Base-by-base conservation (phyloP, 2,113 vertebrate genomes). In the Tragelaphus scriptus region DNA sequence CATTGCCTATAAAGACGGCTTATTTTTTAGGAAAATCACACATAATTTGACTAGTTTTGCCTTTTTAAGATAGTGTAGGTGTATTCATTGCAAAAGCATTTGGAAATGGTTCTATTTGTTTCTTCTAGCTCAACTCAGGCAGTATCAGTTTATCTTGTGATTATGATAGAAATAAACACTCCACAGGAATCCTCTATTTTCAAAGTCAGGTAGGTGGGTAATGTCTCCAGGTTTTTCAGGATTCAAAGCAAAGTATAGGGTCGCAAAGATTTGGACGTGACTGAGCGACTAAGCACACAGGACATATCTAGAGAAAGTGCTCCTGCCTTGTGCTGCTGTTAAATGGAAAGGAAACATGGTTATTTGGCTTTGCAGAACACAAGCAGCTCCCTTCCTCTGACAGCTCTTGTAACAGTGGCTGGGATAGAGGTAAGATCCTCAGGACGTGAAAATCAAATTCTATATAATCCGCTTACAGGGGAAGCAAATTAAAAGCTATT, bases 401-500 rank as follows among this genome's bases (percentile, higher is more conserved):
- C 75, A 96, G 49, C 53, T n/a, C 23, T 14, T 25, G 91, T 47
- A 90, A 93, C n/a, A 85, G 59, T 71, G 28, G 85, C 91, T 90
- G 47, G 82, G 56, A 85, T 55, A 87, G 59, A 96, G 95, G 91
- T 17, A 68, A 95, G 90, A 75, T 88, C 89, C 92, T 91, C 23
- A 7, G 15, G 49, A 93, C 0, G 6, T 85, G 91, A 93, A 96
- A 96, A 82, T 56, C 96, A 88, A n/a, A 26, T 26, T 90, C 30
- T 95, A 40, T 68, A 89, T 97, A 81, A 97, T 95, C 94, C 47
- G 49, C 96, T 97, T 79, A 91, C 16, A 51, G 77, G 7, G n/a
- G 23, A 90, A 82, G 44, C 97, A 96, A 94, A 97, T 92, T 90
- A 80, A 95, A 94, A 96, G 82, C 56, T 84, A 17, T 28, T 97